Base-by-base conservation (phyloP, 2,797 vertebrate genomes). In the Eurystomus glaucurus region DNA sequence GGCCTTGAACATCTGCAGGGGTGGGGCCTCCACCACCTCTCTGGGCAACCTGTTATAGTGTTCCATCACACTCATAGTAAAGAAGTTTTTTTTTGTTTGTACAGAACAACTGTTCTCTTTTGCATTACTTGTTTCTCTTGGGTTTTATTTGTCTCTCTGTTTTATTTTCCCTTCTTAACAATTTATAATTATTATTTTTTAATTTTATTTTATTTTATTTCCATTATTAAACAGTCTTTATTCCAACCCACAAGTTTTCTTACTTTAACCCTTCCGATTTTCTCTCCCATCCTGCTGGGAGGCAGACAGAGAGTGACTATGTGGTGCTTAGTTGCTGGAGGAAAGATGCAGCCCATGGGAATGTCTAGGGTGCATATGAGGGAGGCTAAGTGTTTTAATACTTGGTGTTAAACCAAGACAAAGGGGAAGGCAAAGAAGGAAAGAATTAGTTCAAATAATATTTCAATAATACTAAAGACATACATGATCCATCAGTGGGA, bases 301-400 rank as follows among this genome's bases (percentile, higher is more conserved):
- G 5, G 3, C 6, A 80, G 25, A 4, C 5, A 62, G 21, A 1
- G 4, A 52, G 28, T 1, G 2, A 7, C 22, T 52, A 15, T 64
- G 33, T n/a, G 21, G 29, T 52, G 3, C 13, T 29, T 57, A 41
- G 11, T 26, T 41, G 25, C 13, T 57, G 17, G 3, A 35, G 35
- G 35, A 35, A 35, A 35, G 35, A 35, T 35, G 35, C 35, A 35
- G 35, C 35, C 35, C 35, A 35, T 35, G 35, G 35, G 35, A 35
- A 35, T 35, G 35, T 35, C 35, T 35, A 35, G 35, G 35, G 35
- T 35, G 35, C 35, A 35, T 35, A 35, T 35, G 35, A 35, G 35
- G 8, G 35, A 35, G 35, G 35, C 35, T 35, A 35, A 35, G 35
- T 35, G 35, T 35, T 35, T 35, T 35, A 35, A 35, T 35, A 35